phyloP scores from a whole-genome alignment of 2,113 vertebrate species.

The Nyctibius bracteatus region DNA sequence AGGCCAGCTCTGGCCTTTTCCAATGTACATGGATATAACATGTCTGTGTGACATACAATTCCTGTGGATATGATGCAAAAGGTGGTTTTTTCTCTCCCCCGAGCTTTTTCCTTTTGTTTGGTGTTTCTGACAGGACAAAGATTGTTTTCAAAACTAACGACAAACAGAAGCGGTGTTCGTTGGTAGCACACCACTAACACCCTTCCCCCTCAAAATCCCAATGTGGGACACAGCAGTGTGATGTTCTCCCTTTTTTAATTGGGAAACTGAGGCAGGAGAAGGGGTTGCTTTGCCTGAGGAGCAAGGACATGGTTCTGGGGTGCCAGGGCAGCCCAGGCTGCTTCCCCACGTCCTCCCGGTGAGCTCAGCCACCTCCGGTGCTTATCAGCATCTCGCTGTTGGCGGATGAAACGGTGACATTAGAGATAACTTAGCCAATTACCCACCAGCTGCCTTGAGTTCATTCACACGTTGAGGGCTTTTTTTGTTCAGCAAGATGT shows the following conservation, averaged over 20 bases:
- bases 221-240: accelerated
- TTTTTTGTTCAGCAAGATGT: background rate
- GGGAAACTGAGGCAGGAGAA: constrained; percentile 9
- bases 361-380: background rate
- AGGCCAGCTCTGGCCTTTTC: background rate
- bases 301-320: accelerated
- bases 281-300: background rate
- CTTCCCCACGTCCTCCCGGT: background rate
- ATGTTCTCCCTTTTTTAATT: background rate
- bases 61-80: background rate
- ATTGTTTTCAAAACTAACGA: background rate
- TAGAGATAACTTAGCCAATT: background rate
- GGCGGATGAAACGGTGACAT: background rate
- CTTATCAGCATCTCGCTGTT: background rate
- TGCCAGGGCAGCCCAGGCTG: background rate
- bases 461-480: background rate
- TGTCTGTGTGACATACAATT: background rate
- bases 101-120: background rate
- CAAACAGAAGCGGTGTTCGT: accelerated
- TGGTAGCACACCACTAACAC: accelerated
- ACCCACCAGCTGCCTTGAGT: background rate
- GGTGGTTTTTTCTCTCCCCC: accelerated
- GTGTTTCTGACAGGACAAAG: background rate
- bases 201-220: background rate
- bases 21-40: background rate